Evolutionary conservation across 2,113 vertebrate genomes (phyloP).

Genomic region (Calonectris borealis): DNA sequence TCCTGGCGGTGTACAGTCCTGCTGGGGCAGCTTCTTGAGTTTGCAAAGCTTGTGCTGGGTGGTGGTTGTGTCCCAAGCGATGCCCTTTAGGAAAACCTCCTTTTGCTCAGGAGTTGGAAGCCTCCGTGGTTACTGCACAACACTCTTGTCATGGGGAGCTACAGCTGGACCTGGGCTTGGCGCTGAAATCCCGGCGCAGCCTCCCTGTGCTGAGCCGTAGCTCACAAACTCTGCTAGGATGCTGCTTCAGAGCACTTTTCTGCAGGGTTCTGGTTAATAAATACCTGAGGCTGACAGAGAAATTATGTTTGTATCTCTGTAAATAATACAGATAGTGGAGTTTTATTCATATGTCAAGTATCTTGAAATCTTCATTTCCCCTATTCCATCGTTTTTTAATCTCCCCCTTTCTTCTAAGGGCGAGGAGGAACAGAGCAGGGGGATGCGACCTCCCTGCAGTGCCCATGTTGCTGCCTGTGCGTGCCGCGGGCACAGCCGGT

Average conservation of each 20-base stretch:
- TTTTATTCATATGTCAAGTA: background rate
- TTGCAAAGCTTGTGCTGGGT: background rate
- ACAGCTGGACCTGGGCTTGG: background rate
- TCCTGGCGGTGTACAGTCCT: background rate
- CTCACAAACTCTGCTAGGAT: background rate
- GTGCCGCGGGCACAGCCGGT: accelerated
- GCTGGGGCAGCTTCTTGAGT: background rate
- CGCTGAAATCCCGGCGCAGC: background rate
- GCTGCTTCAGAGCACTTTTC: background rate
- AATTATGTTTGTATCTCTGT: background rate
- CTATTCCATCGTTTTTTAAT: background rate
- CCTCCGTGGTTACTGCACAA: background rate
- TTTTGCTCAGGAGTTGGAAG: background rate
- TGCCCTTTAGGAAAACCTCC: background rate
- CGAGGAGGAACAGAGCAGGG: background rate
- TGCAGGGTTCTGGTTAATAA: background rate
- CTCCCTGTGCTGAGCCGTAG: background rate
- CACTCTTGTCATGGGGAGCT: background rate
- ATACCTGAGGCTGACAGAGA: background rate
- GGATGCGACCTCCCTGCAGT: background rate
- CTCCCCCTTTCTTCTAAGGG: background rate
- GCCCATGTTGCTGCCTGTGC: accelerated
- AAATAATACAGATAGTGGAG: background rate
- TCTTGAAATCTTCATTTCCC: background rate
- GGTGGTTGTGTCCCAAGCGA: background rate